Conservation (phyloP, 2,797 vertebrate genomes). For the Manis crassicaudata region DNA sequence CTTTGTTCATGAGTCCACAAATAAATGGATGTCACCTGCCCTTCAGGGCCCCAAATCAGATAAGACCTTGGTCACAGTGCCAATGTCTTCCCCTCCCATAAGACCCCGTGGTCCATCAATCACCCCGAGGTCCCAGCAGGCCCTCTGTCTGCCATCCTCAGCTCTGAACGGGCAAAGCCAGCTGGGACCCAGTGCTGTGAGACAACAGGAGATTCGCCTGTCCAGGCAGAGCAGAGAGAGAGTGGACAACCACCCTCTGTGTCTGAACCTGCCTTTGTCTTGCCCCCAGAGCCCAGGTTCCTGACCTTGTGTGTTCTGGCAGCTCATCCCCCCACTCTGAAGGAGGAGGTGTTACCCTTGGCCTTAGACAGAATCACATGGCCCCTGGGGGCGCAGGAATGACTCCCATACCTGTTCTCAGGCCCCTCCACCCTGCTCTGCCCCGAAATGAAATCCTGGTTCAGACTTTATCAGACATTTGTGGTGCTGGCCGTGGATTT, state of each 20-base stretch:
- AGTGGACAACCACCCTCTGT: background rate
- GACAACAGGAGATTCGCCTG: background rate
- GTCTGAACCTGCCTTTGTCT: background rate
- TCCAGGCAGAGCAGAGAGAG: too few species aligned
- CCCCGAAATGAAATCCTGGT: background rate
- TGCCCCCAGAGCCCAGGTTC: background rate
- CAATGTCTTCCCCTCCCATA: rapidly evolving
- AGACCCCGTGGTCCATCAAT: background rate
- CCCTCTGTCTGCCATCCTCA: background rate
- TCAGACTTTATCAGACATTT: background rate
- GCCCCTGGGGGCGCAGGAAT: background rate
- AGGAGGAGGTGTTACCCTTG: background rate
- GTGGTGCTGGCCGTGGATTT: background rate
- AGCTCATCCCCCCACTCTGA: background rate
- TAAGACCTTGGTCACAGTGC: background rate
- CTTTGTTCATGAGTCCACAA: background rate
- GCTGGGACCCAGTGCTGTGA: background rate
- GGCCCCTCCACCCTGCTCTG: background rate
- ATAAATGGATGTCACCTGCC: background rate
- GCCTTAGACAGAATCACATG: background rate
- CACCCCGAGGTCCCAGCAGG: background rate
- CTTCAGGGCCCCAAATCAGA: background rate
- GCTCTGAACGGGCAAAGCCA: background rate
- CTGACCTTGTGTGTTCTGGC: background rate
- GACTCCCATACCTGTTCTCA: background rate